Base-by-base conservation (phyloP, 2,888 invertebrate species). In the Hedychridium roseum region DNA sequence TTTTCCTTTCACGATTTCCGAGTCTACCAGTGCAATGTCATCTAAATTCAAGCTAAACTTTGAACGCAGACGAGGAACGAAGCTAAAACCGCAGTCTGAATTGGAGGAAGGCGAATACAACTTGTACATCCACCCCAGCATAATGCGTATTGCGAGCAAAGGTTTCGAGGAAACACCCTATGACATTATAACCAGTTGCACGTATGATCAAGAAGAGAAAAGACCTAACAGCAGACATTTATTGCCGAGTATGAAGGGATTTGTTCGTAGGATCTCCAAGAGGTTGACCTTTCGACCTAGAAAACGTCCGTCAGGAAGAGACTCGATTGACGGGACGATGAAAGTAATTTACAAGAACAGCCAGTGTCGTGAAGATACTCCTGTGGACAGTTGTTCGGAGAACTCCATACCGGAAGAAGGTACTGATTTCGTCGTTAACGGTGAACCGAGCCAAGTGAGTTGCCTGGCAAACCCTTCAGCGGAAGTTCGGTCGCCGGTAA, bases 1-100 rank as follows among this genome's bases (percentile, higher is more conserved):
- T 30, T 71, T 64, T 34, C 67, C 70, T 0, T 72, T 68, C 39
- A 70, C 74, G 18, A 72, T 72, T 16, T 66, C 64, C 0, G 65
- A 67, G 40, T 60, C 54, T 17, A 48, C 50, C 2, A 57, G 50
- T 28, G 43, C 30, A 6, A 45, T 58, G 3, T 61, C 62, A 0
- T 40, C 45, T 7, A 56, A 54, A 30, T 48, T 40, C 26, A 47
- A 58, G 16, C 17, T 30, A 2, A 26, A 32, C 11, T 18, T 26
- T 4, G 47, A 55, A 7, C 9, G 35, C n/a, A 23, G 36, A 4
- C 14, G 11, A 3, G 23, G 16, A 40, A 35, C 9, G 2, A n/a
- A n/a, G n/a, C n/a, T n/a, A n/a, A n/a, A n/a, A n/a, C n/a, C n/a
- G n/a, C n/a, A n/a, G n/a, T n/a, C n/a, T n/a, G n/a, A n/a, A n/a